Base-by-base conservation (phyloP, 2,888 invertebrate species). In the Camponotus fellah region DNA sequence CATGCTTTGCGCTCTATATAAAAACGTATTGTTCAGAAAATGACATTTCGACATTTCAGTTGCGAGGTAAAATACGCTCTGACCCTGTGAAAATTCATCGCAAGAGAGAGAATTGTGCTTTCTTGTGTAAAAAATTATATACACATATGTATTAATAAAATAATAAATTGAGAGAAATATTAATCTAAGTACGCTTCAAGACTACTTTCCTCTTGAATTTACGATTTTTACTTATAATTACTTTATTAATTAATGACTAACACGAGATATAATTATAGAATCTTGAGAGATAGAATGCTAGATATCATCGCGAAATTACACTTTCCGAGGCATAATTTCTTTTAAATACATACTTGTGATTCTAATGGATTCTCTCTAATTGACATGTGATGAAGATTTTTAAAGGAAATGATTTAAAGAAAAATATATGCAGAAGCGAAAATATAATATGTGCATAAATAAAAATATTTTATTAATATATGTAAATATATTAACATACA, bases 21-120 rank as follows among this genome's bases (percentile, higher is more conserved):
- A 77, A 76, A 65, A 53, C 37, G 17, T 40, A 49, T 69, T 14
- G 77, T 34, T 69, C 69, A 56, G 43, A 43, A 40, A 77, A 46
- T 77, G 77, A 68, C 32, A 69, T 68, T 56, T 77, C 14, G 32
- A 77, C 60, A 17, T 49, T 49, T 49, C 32, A 32, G 58, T 4
- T 4, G 69, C 43, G 32, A 43, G n/a, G 5, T 77, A 32, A 77
- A 77, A 68, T 68, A 56, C 56, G 12, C 5, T 56, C 26, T 26
- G 53, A 66, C 66, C 2, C 26, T 26, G 9, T 68, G 56, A 53
- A 77, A 77, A 32, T 77, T 77, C 0, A 5, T 10, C 56, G 43
- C 56, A 65, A 53, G 26, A 26, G 37, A 76, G 14, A n/a, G 6
- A 49, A 14, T n/a, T 32, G n/a, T n/a, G n/a, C 5, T 4, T 58